A percentile compares a stretch with the other conserved stretches of the same genome.
Evolutionary conservation across 1,140 invertebrate species (phyloP).

Genomic region (Caenorhabditis elegans): DNA sequence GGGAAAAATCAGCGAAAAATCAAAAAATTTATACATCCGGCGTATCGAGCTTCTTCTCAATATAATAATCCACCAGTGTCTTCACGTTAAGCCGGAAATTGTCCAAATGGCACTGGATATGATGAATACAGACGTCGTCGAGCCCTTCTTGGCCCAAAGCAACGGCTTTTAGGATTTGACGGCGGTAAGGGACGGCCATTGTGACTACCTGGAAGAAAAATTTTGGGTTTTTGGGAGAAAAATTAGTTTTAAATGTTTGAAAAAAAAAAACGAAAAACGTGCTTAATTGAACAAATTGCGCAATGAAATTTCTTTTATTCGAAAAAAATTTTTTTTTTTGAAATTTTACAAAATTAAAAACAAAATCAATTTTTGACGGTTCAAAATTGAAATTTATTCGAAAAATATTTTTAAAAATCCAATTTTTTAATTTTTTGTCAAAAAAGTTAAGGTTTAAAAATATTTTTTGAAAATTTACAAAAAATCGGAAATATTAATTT

Average conservation of each 20-base stretch:
- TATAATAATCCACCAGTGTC: slow-evolving; percentile 47
- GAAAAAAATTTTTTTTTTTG: no score
- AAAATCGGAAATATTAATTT: no score
- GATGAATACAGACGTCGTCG: slow-evolving; percentile 50
- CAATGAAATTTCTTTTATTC: no score
- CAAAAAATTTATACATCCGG: background rate
- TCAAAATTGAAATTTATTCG: no score
- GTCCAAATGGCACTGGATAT: slow-evolving; percentile 49
- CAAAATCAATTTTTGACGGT: no score
- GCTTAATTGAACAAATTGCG: no score
- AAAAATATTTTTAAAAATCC: no score
- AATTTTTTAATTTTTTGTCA: no score
- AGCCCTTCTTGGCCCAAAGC: slow-evolving; percentile 48
- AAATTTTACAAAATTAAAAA: no score
- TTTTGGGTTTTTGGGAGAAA: background rate
- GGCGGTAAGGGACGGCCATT: slow-evolving; percentile 49
- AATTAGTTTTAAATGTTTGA: background rate
- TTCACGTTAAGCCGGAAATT: slow-evolving; percentile 50
- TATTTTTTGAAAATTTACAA: no score
- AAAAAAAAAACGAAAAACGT: background rate
- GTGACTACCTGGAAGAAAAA: slow-evolving; percentile 45
- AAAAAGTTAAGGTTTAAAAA: no score
- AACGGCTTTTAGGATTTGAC: slow-evolving; percentile 48
- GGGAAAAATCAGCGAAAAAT: background rate
- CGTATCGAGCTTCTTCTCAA: slow-evolving; percentile 44